Conservation (phyloP, 2,113 vertebrate genomes). For the Entomyzon cyanotis region DNA sequence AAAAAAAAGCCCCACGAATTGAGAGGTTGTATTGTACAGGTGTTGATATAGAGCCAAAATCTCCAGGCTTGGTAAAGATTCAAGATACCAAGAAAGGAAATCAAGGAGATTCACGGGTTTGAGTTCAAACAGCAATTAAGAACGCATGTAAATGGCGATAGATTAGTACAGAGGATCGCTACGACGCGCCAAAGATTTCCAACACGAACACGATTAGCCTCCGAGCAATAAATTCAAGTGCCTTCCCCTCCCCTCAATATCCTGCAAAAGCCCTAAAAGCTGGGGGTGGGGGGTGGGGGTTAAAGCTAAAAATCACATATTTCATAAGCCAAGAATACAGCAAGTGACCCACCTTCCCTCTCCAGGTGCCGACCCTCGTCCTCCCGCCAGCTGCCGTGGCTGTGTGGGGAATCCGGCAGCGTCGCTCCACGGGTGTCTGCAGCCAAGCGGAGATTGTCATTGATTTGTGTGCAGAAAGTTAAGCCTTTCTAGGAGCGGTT, state of each 20-base stretch:
- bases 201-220: not conserved
- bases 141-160: not conserved
- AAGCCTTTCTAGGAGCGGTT: constrained; percentile 88
- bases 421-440: constrained; percentile 63
- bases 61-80: not conserved
- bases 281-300: rapidly evolving
- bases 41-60: constrained; percentile 2
- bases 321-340: not conserved
- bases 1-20: rapidly evolving
- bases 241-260: not conserved
- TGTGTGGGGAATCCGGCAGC: not conserved
- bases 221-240: not conserved
- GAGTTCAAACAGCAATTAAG: constrained; percentile 10
- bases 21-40: not conserved
- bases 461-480: constrained; percentile 87
- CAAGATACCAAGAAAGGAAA: not conserved
- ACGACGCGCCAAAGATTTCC: rapidly evolving
- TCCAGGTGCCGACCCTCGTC: not conserved
- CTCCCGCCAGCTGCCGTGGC: not conserved
- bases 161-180: not conserved
- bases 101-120: not conserved
- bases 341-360: constrained; percentile 61
- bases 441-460: constrained; percentile 78
- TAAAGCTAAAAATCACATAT: rapidly evolving
- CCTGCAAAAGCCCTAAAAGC: not conserved